A percentile compares a stretch with the other conserved stretches of the same genome.
Evolutionary conservation across 2,797 vertebrate genomes (phyloP).

Genomic region (Anguilla pacifica): DNA sequence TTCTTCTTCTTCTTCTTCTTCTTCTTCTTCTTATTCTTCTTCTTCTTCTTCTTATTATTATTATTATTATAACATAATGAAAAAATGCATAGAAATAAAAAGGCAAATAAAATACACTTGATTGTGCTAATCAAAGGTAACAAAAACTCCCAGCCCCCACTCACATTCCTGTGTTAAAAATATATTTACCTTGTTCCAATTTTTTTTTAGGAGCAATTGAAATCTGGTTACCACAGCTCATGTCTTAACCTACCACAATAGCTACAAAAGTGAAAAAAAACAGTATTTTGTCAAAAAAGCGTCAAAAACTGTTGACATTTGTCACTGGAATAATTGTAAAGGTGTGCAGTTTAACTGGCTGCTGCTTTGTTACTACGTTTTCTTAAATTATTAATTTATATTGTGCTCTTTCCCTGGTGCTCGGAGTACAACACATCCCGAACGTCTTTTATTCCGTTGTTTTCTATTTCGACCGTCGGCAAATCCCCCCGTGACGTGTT

Average conservation of each 20-base stretch:
- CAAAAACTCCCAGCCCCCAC: neutral
- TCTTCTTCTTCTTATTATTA: neutral
- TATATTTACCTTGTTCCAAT: neutral
- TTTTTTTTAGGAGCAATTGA: neutral
- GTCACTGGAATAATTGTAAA: neutral
- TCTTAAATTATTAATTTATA: neutral
- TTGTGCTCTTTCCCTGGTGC: neutral
- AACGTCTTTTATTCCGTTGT: constrained; percentile 18
- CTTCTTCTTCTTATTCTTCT: too few relatives aligned
- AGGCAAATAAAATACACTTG: neutral
- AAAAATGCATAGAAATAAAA: neutral
- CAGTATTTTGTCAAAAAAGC: neutral
- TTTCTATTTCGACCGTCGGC: constrained; percentile 52
- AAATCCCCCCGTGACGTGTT: constrained; percentile 53
- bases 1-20: neutral
- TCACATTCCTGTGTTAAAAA: neutral
- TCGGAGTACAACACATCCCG: neutral
- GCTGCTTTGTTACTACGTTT: neutral
- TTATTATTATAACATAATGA: neutral
- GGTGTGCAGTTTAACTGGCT: neutral
- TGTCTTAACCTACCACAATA: neutral
- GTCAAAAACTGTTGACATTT: neutral
- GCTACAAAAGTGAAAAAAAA: neutral
- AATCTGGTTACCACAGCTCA: neutral
- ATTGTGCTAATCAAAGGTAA: neutral